Conservation (phyloP, 2,888 invertebrate species). For the Leptinotarsa haldemani region DNA sequence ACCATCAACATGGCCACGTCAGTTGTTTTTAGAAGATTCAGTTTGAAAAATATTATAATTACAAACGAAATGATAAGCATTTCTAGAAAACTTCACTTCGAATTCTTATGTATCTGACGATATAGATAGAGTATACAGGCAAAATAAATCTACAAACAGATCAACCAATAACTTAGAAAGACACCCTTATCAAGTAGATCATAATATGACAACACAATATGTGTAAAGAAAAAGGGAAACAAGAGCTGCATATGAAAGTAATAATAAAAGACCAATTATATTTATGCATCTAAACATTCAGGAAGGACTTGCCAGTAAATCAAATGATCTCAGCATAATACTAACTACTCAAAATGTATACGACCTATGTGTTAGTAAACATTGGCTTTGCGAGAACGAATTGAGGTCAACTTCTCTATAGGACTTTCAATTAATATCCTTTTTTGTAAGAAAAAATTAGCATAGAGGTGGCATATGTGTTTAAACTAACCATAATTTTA, state of each 20-base stretch:
- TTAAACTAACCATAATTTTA: constrained; percentile 8
- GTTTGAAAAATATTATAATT: too few relatives aligned
- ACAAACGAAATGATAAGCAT: too few relatives aligned
- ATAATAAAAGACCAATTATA: constrained; percentile 15
- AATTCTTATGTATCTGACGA: too few relatives aligned
- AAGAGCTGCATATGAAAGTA: constrained; percentile 12
- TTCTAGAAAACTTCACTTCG: too few relatives aligned
- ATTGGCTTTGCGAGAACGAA: constrained; percentile 16
- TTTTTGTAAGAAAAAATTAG: constrained; percentile 20
- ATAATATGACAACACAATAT: constrained; percentile 9
- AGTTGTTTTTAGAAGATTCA: too few relatives aligned
- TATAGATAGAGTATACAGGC: too few relatives aligned
- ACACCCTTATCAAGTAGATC: neutral
- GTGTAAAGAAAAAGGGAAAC: constrained; percentile 4
- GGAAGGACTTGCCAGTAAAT: constrained; percentile 22
- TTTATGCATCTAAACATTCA: constrained; percentile 22
- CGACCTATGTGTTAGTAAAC: constrained; percentile 13
- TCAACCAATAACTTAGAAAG: too few relatives aligned
- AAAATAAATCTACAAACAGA: too few relatives aligned
- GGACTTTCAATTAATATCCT: constrained; percentile 20
- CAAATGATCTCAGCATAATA: constrained; percentile 23
- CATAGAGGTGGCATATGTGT: constrained; percentile 22
- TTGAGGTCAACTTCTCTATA: constrained; percentile 20
- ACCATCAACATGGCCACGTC: too few relatives aligned
- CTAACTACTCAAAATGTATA: constrained; percentile 21